Base-by-base conservation (phyloP, 2,797 vertebrate species). In the Telmatherina bonti region DNA sequence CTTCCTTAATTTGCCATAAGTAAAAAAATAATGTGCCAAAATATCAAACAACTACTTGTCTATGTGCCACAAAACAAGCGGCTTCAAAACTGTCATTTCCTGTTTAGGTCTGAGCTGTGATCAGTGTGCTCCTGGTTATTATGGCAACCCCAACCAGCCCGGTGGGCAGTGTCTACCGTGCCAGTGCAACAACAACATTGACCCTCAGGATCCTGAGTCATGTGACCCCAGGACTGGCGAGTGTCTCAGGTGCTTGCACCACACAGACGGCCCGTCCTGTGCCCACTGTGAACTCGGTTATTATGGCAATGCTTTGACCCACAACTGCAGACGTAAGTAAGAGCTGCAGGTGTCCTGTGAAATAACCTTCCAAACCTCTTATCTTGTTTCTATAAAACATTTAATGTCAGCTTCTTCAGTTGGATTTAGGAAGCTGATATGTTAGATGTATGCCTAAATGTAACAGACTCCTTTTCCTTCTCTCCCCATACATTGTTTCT, bases 161-260 rank as follows among this genome's bases (percentile, higher is more conserved):
- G 88, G 91, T 0, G 95, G 95, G 0, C 83, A 55, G 15, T 97
- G 95, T 67, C 78, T 84, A 4, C 95, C 92, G 0, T 97, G 96
- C 68, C 90, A 95, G 45, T 98, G 96, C 84, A 96, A 93, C 51
- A 91, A 93, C 62, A 97, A 98, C 90, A 96, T 96, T 0, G 93
- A 96, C 0, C 11, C 93, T 67, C 88, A 88, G 0, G 95, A 97
- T 79, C 94, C 95, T 0, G 92, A 79, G 26, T 93, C 96, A 43
- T 98, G 96, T 18, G 93, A 97, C 83, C 89, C 93, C 1, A 90
- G 18, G 29, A 96, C 91, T 0, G 96, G 96, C 30, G 87, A 82
- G 12, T 97, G 96, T 82, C 93, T 96, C 29, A 92, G 81, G 80
- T 97, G 95, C 69, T 92, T 96, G 45, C 93, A 96, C 87, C 81